phyloP scores from a whole-genome alignment of 2,113 vertebrate genomes.

The Bombycilla garrulus region DNA sequence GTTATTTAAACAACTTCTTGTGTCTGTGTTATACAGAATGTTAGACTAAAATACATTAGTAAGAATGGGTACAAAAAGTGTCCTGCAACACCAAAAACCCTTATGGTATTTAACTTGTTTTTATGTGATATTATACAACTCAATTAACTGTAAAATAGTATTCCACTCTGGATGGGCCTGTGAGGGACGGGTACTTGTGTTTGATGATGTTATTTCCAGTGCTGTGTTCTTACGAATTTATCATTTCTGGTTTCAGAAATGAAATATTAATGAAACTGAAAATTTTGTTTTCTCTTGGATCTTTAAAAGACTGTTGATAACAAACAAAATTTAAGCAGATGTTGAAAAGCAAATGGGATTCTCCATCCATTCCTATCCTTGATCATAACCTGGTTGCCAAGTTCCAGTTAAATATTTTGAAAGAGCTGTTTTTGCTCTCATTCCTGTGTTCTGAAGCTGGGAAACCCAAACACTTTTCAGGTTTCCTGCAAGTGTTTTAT shows the following conservation, averaged over 20 bases:
- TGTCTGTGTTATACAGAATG: neutral
- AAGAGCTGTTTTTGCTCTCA: neutral
- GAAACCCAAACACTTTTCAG: neutral
- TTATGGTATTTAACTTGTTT: neutral
- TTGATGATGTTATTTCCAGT: neutral
- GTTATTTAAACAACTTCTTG: neutral
- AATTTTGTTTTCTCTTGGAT: neutral
- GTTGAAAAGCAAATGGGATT: neutral
- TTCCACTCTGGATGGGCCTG: neutral
- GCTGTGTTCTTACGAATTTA: neutral
- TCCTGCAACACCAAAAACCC: accelerated
- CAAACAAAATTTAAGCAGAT: neutral
- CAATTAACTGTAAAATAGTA: neutral
- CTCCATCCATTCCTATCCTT: neutral
- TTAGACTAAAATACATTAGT: neutral
- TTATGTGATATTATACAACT: neutral
- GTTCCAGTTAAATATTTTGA: neutral
- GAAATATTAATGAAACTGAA: neutral
- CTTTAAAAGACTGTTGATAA: neutral
- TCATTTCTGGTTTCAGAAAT: neutral
- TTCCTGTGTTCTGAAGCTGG: neutral
- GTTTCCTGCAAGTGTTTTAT: neutral
- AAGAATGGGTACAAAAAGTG: neutral
- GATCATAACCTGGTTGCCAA: neutral
- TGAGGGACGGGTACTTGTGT: accelerated